A percentile compares a stretch with the other conserved stretches of the same genome.
Evolutionary conservation across 2,113 vertebrate genomes (phyloP).

Genomic region (Ictidomys tridecemlineatus): DNA sequence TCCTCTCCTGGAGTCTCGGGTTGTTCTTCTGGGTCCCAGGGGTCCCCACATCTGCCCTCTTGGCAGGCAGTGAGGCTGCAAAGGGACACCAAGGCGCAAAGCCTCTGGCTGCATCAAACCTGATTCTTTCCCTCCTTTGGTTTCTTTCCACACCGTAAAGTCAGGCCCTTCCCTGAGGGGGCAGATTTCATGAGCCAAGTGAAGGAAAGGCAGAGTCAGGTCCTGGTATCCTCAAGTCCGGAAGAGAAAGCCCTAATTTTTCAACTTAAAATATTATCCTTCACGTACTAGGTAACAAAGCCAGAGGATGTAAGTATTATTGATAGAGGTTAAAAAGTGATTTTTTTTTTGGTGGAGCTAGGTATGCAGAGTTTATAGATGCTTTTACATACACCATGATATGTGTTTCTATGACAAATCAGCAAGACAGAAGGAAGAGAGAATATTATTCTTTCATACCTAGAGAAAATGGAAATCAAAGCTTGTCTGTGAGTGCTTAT

Average conservation of each 20-base stretch:
- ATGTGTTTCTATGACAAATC: constrained; percentile 25
- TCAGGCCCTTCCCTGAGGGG: not conserved
- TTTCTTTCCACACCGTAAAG: not conserved
- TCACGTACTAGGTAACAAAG: not conserved
- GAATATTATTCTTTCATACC: not conserved
- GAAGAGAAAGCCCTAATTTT: constrained; percentile 5
- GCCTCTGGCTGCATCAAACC: not conserved
- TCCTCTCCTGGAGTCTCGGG: not conserved
- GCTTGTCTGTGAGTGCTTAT: not conserved
- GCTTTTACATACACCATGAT: not conserved
- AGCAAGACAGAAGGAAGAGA: not conserved
- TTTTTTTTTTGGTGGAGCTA: not conserved
- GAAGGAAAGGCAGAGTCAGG: constrained; percentile 29
- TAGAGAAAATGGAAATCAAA: not conserved
- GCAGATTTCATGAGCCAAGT: constrained; percentile 29
- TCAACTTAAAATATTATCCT: not conserved
- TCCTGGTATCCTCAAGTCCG: not conserved
- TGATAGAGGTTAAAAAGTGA: not conserved
- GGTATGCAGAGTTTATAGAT: not conserved
- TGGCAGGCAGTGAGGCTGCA: not conserved
- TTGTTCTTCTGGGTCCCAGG: not conserved
- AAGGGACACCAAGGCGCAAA: not conserved
- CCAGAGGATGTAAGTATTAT: not conserved
- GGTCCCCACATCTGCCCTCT: not conserved
- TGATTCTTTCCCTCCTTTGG: not conserved